Evolutionary conservation across 2,888 invertebrate genomes (phyloP).

Genomic region (Cryptocheilus praepositus): DNA sequence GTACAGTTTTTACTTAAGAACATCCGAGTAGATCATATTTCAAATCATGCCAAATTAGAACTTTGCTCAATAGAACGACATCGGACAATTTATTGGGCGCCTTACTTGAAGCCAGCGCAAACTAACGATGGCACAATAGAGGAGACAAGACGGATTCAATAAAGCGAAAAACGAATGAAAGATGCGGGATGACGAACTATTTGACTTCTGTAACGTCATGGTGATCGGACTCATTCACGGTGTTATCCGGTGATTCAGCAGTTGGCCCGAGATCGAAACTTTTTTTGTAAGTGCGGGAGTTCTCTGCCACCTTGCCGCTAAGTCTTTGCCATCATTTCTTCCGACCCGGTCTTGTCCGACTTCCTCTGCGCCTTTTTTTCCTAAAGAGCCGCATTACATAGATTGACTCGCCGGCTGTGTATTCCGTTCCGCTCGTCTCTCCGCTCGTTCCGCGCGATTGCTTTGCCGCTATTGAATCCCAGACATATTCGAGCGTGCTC

Average conservation of each 20-base stretch:
- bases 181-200: slow-evolving; percentile 10
- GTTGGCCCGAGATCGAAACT: slow-evolving; percentile 32
- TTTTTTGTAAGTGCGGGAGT: slow-evolving; percentile 26
- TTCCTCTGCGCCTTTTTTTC: slow-evolving; percentile 24
- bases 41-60: too few relatives aligned
- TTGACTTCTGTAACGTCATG: slow-evolving; percentile 38
- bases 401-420: slow-evolving; percentile 28
- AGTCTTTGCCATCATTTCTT: slow-evolving; percentile 10
- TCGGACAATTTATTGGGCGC: background rate
- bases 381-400: slow-evolving; percentile 41
- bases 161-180: slow-evolving; percentile 11
- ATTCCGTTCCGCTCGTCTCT: slow-evolving; percentile 32
- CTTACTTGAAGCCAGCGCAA: background rate
- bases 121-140: background rate
- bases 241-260: slow-evolving; percentile 59
- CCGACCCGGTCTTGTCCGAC: slow-evolving; percentile 11
- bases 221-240: slow-evolving; percentile 51
- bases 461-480: slow-evolving; percentile 37
- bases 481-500: background rate
- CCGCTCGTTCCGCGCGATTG: slow-evolving; percentile 46
- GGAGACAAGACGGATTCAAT: slow-evolving; percentile 13
- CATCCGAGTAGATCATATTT: too few relatives aligned
- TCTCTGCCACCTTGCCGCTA: slow-evolving; percentile 6
- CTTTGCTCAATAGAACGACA: background rate
- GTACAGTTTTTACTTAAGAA: too few relatives aligned